These are phyloP conservation scores for Pyrrhosoma nymphula DNA, from an alignment of 2,888 invertebrate genomes.

Conservation along the genomic window DNA sequence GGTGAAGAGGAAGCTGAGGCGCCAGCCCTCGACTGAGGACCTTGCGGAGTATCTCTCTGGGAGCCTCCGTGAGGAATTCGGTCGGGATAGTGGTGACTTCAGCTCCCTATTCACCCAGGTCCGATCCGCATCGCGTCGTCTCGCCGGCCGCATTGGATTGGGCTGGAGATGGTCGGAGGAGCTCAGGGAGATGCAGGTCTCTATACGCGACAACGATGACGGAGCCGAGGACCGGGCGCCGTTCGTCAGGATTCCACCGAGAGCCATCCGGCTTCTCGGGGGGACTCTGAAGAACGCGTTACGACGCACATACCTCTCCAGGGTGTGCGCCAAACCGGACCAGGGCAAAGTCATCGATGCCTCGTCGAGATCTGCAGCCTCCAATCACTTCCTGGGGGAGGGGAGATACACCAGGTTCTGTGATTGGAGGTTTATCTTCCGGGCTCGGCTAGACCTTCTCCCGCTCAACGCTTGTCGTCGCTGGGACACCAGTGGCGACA, in stretches of 20 bases:
- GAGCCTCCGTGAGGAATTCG: slow-evolving; percentile 71
- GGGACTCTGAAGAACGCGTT: background rate
- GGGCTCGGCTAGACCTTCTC: no score
- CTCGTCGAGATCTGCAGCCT: no score
- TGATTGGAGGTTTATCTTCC: slow-evolving; percentile 77
- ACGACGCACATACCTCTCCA: background rate
- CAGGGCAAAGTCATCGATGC: no score
- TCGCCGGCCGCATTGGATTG: background rate
- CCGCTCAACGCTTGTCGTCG: no score
- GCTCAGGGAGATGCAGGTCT: slow-evolving; percentile 13
- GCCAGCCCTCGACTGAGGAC: slow-evolving; percentile 70
- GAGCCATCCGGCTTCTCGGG: background rate
- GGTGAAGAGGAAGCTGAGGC: slow-evolving; percentile 70
- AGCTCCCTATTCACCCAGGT: slow-evolving; percentile 61
- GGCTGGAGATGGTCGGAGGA: background rate
- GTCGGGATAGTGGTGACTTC: no score
- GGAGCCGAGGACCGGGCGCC: background rate
- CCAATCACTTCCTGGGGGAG: no score
- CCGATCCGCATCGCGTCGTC: background rate
- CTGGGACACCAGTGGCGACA: slow-evolving; percentile 72
- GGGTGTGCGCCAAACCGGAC: no score
- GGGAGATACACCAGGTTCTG: slow-evolving; percentile 74
- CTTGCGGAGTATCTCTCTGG: slow-evolving; percentile 73
- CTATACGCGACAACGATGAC: slow-evolving; percentile 39
- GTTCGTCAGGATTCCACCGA: background rate